Evolutionary conservation across 2,888 invertebrate species (phyloP).

Genomic region (Macaria notata): DNA sequence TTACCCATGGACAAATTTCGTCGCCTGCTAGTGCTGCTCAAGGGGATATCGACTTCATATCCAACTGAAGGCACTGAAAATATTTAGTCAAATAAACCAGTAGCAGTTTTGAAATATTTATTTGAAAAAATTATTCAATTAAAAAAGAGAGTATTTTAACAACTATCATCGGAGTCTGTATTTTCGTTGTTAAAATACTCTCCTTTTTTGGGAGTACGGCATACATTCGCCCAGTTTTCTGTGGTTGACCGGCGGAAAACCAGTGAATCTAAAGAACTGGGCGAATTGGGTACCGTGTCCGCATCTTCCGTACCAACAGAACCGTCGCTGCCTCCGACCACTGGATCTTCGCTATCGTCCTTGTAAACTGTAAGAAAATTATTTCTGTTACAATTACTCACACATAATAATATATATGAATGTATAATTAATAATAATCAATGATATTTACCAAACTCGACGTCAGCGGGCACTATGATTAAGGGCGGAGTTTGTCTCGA

Average conservation of each 20-base stretch:
- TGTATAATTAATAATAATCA: conserved; percentile 1
- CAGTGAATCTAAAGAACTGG: conserved; percentile 1
- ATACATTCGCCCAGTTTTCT: conserved; percentile 1
- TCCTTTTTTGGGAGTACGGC: conserved; percentile 1
- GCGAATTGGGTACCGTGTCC: conserved; percentile 1
- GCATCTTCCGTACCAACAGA: conserved; percentile 1
- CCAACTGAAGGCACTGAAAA: conserved; percentile 1
- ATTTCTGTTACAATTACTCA: conserved; percentile 1
- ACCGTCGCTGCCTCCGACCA: conserved; percentile 1
- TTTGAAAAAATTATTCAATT: conserved; percentile 1
- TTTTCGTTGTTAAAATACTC: conserved; percentile 1
- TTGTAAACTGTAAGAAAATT: conserved; percentile 1
- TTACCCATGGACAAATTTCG: conserved; percentile 1
- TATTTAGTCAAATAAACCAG: conserved; percentile 1
- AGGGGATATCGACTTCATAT: conserved; percentile 1
- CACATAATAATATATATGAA: conserved; percentile 1
- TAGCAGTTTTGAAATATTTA: conserved; percentile 1
- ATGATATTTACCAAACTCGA: conserved; percentile 1
- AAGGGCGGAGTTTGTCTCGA: conserved; percentile 1
- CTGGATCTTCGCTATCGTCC: conserved; percentile 1
- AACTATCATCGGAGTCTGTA: conserved; percentile 1
- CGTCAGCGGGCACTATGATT: conserved; percentile 1
- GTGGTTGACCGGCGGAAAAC: conserved; percentile 1
- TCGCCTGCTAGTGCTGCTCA: conserved; percentile 1
- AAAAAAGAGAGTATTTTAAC: conserved; percentile 1